Evolutionary conservation across 2,113 vertebrate genomes (phyloP).

Genomic region (Carlito syrichta): DNA sequence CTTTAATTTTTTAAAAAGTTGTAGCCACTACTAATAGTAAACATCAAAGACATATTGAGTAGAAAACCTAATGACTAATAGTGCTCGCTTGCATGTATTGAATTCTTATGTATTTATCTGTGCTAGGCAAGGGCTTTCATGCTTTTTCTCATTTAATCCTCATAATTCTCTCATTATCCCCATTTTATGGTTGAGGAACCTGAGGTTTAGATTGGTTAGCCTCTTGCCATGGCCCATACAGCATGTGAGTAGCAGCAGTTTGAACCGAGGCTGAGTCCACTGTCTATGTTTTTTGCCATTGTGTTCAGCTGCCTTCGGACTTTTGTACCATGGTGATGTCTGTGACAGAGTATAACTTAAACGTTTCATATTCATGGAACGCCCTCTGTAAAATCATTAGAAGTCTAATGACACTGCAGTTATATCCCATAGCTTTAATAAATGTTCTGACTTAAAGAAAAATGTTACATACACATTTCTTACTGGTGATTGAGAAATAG

Average conservation of each 20-base stretch:
- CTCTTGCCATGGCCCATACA: background rate
- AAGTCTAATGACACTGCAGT: slow-evolving; percentile 17
- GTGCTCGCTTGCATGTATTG: background rate
- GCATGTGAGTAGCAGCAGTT: background rate
- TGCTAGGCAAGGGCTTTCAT: background rate
- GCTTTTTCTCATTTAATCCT: background rate
- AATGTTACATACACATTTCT: background rate
- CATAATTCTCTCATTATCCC: background rate
- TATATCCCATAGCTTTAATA: background rate
- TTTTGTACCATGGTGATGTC: background rate
- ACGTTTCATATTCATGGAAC: background rate
- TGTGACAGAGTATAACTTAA: background rate
- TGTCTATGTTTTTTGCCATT: background rate
- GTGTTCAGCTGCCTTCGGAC: background rate
- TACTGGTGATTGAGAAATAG: background rate
- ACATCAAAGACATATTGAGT: background rate
- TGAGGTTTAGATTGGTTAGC: background rate
- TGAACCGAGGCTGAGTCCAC: background rate
- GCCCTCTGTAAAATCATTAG: background rate
- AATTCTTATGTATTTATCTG: background rate
- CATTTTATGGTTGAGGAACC: background rate
- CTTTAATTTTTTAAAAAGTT: background rate
- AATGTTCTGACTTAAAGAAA: background rate
- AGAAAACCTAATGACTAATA: background rate
- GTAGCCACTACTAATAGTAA: background rate